phyloP scores from a whole-genome alignment of 1,140 invertebrate species.

The Berghia stephanieae region DNA sequence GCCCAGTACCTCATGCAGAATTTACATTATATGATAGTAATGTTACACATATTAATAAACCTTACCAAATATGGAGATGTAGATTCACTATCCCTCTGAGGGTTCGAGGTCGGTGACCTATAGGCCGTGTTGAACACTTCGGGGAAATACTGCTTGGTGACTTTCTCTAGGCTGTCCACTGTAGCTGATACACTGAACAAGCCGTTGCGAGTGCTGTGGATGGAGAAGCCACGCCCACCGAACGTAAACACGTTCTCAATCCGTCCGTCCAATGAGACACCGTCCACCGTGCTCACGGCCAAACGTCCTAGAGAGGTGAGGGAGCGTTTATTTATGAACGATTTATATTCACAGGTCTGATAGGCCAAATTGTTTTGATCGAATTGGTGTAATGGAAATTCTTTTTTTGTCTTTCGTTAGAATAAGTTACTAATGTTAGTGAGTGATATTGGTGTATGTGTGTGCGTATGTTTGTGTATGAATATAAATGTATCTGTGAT shows the following conservation, averaged over 20 bases:
- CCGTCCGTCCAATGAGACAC: neutral
- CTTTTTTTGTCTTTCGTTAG: too few relatives aligned
- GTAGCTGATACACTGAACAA: constrained; percentile 3
- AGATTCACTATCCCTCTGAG: constrained; percentile 23
- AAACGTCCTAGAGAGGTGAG: constrained; percentile 12
- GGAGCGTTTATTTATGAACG: too few relatives aligned
- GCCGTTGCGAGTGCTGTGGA: constrained; percentile 9
- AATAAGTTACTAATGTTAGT: too few relatives aligned
- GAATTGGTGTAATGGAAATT: too few relatives aligned
- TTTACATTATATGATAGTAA: too few relatives aligned
- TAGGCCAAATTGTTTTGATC: neutral
- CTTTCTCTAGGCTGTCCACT: constrained; percentile 31
- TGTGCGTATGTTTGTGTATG: too few relatives aligned
- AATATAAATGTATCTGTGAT: too few relatives aligned
- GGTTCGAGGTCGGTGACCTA: neutral
- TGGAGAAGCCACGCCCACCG: constrained; percentile 28
- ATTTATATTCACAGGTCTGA: neutral
- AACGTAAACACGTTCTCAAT: constrained; percentile 24
- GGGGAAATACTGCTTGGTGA: constrained; percentile 1
- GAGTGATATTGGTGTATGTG: too few relatives aligned
- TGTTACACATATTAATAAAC: too few relatives aligned
- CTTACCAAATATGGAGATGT: constrained; percentile 30
- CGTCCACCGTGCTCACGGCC: constrained; percentile 27
- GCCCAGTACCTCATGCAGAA: too few relatives aligned
- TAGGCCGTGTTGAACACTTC: constrained; percentile 26